Evolutionary conservation across 2,797 vertebrate species (phyloP).

Genomic region (Pseudomugil tenellus): DNA sequence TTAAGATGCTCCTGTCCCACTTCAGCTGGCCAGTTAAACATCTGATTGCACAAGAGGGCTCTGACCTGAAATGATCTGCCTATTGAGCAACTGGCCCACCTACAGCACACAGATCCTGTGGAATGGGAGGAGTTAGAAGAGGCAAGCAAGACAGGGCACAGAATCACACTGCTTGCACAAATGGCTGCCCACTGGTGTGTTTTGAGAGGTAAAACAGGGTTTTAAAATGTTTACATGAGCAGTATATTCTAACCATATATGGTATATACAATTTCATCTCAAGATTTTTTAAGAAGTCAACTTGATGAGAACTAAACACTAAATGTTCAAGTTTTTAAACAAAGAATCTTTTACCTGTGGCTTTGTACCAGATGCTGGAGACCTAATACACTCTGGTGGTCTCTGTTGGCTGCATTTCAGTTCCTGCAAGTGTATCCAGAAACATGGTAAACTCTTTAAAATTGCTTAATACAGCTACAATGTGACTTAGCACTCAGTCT

Average conservation of each 20-base stretch:
- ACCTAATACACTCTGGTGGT: slow-evolving; percentile 52
- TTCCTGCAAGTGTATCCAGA: too few species aligned
- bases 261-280: too few species aligned
- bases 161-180: slow-evolving; percentile 34
- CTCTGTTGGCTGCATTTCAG: slow-evolving; percentile 16
- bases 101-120: slow-evolving; percentile 25
- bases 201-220: neutral
- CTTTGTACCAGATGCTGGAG: slow-evolving; percentile 47
- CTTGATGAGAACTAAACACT: too few species aligned
- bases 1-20: slow-evolving; percentile 70
- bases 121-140: slow-evolving; percentile 13
- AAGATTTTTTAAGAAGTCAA: too few species aligned
- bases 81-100: slow-evolving; percentile 59
- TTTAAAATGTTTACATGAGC: neutral
- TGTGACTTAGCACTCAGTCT: too few species aligned
- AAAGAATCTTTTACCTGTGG: slow-evolving; percentile 69
- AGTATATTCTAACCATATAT: neutral
- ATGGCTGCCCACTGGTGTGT: slow-evolving; percentile 10
- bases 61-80: slow-evolving; percentile 70
- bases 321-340: too few species aligned
- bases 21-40: slow-evolving; percentile 77
- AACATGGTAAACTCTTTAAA: too few species aligned
- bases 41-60: slow-evolving; percentile 74
- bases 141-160: neutral
- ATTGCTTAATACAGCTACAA: too few species aligned